These are phyloP conservation scores for Eufriesea mexicana DNA, from an alignment of 1,140 invertebrate species.

Conservation along the genomic window DNA sequence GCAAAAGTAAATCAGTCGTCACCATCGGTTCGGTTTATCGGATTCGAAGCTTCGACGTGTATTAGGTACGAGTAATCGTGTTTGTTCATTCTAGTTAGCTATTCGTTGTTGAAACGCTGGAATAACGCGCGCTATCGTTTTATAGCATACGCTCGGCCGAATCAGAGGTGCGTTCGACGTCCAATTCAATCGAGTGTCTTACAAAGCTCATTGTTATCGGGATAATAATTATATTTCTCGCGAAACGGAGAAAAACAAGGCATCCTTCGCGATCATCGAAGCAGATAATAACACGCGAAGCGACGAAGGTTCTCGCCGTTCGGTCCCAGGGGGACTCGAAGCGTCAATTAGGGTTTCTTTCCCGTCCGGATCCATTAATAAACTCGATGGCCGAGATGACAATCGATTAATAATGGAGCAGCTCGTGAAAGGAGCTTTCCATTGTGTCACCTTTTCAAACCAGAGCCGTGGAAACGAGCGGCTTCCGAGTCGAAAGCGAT, in stretches of 20 bases:
- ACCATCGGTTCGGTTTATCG: not conserved
- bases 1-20: not conserved
- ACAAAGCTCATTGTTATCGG: too few species aligned
- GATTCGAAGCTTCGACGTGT: not conserved
- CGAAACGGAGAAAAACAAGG: too few species aligned
- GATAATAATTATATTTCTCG: too few species aligned
- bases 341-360: not conserved
- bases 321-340: too few species aligned
- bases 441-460: not conserved
- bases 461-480: too few species aligned
- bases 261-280: too few species aligned
- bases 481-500: too few species aligned
- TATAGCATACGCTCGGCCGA: too few species aligned
- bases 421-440: not conserved
- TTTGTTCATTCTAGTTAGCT: not conserved
- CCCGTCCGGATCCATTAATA: not conserved
- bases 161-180: too few species aligned
- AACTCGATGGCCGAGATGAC: not conserved
- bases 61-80: too few species aligned
- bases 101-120: not conserved
- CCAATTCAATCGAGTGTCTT: too few species aligned
- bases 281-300: too few species aligned
- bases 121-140: not conserved
- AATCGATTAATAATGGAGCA: constrained; percentile 9
- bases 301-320: not conserved